A percentile compares a stretch with the other conserved stretches of the same genome.
phyloP scores from a whole-genome alignment of 2,797 vertebrate species.

The Mycteria americana region DNA sequence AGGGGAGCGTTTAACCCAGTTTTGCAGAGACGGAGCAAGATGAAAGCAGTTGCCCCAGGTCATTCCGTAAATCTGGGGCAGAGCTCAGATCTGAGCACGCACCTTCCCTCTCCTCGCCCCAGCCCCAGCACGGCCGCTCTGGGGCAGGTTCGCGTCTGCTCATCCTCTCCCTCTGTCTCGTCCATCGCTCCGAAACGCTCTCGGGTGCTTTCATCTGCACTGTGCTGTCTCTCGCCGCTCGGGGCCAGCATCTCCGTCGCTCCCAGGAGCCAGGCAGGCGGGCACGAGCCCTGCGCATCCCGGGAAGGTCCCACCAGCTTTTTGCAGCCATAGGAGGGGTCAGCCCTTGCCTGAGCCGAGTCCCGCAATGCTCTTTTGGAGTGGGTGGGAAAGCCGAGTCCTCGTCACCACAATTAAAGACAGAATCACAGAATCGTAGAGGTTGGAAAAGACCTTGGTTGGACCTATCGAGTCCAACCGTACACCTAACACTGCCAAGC shows the following conservation, averaged over 20 bases:
- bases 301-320: background rate
- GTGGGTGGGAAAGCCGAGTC: background rate
- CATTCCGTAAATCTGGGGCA: background rate
- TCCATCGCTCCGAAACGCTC: background rate
- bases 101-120: background rate
- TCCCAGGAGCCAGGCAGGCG: background rate
- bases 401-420: background rate
- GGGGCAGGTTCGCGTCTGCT: background rate
- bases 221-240: background rate
- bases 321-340: fast-evolving
- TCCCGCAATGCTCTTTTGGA: fast-evolving
- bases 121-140: background rate
- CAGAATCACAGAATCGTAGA: no score
- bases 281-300: background rate
- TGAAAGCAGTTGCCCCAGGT: background rate
- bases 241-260: background rate
- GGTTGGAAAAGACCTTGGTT: no score
- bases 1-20: background rate
- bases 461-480: no score
- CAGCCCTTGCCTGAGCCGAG: background rate
- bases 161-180: background rate
- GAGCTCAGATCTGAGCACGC: background rate
- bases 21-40: background rate
- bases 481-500: no score
- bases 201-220: background rate